A percentile compares a stretch with the other conserved stretches of the same genome.
Conservation (phyloP, 2,113 vertebrate species). For the Oophaga pumilio region DNA sequence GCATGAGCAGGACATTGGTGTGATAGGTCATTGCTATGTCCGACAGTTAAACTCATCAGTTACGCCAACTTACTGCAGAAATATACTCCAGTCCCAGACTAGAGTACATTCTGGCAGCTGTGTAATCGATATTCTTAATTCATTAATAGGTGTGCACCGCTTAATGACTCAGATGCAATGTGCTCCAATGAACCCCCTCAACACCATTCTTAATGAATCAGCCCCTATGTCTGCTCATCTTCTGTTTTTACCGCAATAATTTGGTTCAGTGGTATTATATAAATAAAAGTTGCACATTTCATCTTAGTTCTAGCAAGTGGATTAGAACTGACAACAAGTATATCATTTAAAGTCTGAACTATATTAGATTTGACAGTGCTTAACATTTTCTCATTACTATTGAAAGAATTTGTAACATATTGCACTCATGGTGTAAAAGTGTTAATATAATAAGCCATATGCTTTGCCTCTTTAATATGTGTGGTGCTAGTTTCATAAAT, state of each 20-base stretch:
- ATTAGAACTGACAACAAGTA: constrained; percentile 21
- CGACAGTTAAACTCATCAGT: no score
- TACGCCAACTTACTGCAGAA: no score
- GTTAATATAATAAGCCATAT: constrained; percentile 53
- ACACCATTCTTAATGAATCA: no score
- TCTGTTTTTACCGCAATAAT: not conserved
- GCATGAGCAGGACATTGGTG: no score
- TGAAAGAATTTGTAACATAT: constrained; percentile 19
- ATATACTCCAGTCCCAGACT: no score
- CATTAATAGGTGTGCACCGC: no score
- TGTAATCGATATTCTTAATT: no score
- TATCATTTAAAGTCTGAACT: constrained; percentile 17
- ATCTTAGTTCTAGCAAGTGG: not conserved
- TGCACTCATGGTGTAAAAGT: not conserved
- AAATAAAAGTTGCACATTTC: not conserved
- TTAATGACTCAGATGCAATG: no score
- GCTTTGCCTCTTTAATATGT: constrained; percentile 47
- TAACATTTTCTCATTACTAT: constrained; percentile 35
- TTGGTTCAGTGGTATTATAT: not conserved
- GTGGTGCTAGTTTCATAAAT: constrained; percentile 35
- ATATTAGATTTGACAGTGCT: constrained; percentile 20
- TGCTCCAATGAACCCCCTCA: no score
- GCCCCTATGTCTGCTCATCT: not conserved
- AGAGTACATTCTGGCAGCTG: no score
- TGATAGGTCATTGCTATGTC: no score